Percentiles rank a stretch among this genome's conserved stretches.
Evolutionary conservation across 2,888 invertebrate genomes (phyloP).

Genomic region (Platynereis dumerilii): DNA sequence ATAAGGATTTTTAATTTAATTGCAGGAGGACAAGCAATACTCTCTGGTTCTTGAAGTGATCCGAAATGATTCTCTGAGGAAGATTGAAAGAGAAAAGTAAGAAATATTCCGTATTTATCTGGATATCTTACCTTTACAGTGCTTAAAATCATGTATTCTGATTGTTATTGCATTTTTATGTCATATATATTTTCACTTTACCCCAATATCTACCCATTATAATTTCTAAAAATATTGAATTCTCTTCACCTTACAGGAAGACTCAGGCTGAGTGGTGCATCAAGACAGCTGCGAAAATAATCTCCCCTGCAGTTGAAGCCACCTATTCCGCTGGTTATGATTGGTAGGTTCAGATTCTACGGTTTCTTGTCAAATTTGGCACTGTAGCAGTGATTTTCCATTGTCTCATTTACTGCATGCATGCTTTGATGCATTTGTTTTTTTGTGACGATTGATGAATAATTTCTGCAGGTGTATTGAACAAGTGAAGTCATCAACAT

Average conservation of each 20-base stretch:
- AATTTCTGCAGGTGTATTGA: slow-evolving; percentile 97
- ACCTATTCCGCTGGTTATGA: slow-evolving; percentile 67
- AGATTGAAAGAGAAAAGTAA: slow-evolving; percentile 73
- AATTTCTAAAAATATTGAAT: too few species aligned
- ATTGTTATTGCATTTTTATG: background rate
- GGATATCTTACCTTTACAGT: too few species aligned
- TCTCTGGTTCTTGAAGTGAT: slow-evolving; percentile 76
- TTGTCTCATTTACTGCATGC: too few species aligned
- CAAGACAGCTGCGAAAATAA: slow-evolving; percentile 85
- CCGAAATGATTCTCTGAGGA: slow-evolving; percentile 77
- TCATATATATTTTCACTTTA: too few species aligned
- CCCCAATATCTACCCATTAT: too few species aligned
- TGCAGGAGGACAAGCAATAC: slow-evolving; percentile 69
- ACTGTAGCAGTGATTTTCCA: too few species aligned
- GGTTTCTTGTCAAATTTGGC: too few species aligned
- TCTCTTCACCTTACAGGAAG: slow-evolving; percentile 67
- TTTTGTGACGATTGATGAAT: too few species aligned
- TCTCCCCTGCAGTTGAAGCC: slow-evolving; percentile 81
- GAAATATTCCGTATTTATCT: too few species aligned
- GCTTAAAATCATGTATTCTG: too few species aligned
- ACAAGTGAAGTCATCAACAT: slow-evolving; percentile 87
- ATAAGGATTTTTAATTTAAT: background rate
- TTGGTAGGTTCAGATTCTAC: slow-evolving; percentile 64
- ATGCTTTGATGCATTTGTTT: too few species aligned
- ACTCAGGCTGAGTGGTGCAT: slow-evolving; percentile 82